Evolutionary conservation across 2,888 invertebrate genomes (phyloP).

Genomic region (Hecatera dysodea): DNA sequence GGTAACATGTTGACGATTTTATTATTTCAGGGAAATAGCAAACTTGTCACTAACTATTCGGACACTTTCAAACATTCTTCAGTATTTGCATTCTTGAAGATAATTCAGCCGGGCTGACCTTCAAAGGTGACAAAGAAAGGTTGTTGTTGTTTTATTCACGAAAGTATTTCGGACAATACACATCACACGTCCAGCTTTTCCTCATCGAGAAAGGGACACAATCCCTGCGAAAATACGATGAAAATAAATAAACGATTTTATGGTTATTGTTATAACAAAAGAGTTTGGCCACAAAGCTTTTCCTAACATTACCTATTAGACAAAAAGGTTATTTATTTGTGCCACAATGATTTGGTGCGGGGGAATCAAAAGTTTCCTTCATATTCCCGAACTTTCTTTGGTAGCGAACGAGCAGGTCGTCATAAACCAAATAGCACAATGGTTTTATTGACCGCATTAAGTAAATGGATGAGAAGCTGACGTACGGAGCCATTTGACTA

Average conservation of each 20-base stretch:
- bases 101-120: slow-evolving; percentile 4
- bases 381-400: slow-evolving; percentile 74
- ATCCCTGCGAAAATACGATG: slow-evolving; percentile 27
- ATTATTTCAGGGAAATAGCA: slow-evolving; percentile 21
- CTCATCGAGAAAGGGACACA: slow-evolving; percentile 14
- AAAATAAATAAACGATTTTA: slow-evolving; percentile 64
- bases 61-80: background rate
- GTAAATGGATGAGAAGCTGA: slow-evolving; percentile 84
- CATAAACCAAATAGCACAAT: slow-evolving; percentile 86
- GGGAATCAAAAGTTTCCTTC: slow-evolving; percentile 79
- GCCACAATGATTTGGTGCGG: slow-evolving; percentile 73
- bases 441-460: slow-evolving; percentile 87
- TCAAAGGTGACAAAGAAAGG: slow-evolving; percentile 25
- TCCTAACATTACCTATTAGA: slow-evolving; percentile 72
- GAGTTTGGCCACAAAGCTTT: slow-evolving; percentile 70
- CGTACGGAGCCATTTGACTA: slow-evolving; percentile 79
- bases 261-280: slow-evolving; percentile 67
- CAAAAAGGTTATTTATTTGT: slow-evolving; percentile 76
- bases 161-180: slow-evolving; percentile 27
- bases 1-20: slow-evolving; percentile 15
- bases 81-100: slow-evolving; percentile 6
- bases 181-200: slow-evolving; percentile 28
- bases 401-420: slow-evolving; percentile 76
- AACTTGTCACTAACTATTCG: slow-evolving; percentile 14
- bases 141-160: slow-evolving; percentile 19